A percentile compares a stretch with the other conserved stretches of the same genome.
Conservation (phyloP, 1,140 invertebrate species). For the Anastrepha ludens region DNA sequence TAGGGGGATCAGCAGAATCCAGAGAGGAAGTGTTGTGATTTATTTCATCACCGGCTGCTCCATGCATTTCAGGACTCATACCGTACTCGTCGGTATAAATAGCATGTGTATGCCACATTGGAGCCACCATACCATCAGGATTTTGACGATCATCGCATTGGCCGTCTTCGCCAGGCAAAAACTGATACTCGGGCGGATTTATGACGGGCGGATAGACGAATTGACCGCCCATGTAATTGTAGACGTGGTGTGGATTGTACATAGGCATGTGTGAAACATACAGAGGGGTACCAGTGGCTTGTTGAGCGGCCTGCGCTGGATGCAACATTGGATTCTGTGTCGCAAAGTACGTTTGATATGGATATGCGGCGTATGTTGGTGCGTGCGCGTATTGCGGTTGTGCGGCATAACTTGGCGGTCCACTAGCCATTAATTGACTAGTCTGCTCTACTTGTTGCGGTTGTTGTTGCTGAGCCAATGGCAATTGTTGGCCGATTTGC, state of each 20-base stretch:
- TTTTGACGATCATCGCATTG: conserved; percentile 63
- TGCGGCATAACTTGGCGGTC: conserved; percentile 53
- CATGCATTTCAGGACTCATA: conserved; percentile 62
- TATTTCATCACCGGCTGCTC: conserved; percentile 63
- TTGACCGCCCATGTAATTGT: conserved; percentile 64
- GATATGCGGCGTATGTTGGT: conserved; percentile 63
- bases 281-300: conserved; percentile 65
- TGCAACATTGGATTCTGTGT: conserved; percentile 61
- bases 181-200: conserved; percentile 65
- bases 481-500: conserved; percentile 61
- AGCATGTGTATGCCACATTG: conserved; percentile 65
- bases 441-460: conserved; percentile 54
- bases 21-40: conserved; percentile 69
- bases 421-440: conserved; percentile 61
- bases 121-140: conserved; percentile 59
- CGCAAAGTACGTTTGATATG: conserved; percentile 65
- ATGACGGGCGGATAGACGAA: conserved; percentile 62
- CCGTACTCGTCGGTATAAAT: conserved; percentile 68
- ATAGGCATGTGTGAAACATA: conserved; percentile 63
- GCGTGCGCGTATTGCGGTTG: conserved; percentile 62
- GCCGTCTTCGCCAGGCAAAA: conserved; percentile 62
- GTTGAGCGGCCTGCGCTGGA: conserved; percentile 64
- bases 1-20: conserved; percentile 65
- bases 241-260: conserved; percentile 61
- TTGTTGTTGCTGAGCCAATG: conserved; percentile 58